phyloP scores from a whole-genome alignment of 2,888 invertebrate genomes.

The Drosophila peninsularis region DNA sequence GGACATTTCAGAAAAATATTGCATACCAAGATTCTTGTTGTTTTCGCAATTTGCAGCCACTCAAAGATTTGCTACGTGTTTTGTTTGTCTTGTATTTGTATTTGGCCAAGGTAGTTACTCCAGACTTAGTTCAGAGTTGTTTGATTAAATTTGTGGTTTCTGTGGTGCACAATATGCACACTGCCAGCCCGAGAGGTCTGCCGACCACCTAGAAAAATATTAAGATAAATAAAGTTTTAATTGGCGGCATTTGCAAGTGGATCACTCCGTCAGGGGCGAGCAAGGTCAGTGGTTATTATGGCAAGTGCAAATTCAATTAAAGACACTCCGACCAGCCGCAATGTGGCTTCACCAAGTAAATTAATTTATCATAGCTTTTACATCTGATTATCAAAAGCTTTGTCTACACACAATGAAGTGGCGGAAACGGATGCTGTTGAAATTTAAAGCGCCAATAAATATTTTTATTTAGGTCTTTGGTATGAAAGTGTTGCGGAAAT shows the following conservation, averaged over 20 bases:
- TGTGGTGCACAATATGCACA: slow-evolving; percentile 30
- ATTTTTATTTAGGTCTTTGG: neutral
- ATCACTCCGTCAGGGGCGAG: neutral
- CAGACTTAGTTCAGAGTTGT: slow-evolving; percentile 47
- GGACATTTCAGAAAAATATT: slow-evolving; percentile 51
- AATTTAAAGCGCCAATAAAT: slow-evolving; percentile 12
- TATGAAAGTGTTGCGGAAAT: neutral
- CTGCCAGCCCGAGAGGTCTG: slow-evolving; percentile 7
- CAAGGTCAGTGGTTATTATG: slow-evolving; percentile 18
- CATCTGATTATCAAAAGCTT: slow-evolving; percentile 27
- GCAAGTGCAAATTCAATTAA: slow-evolving; percentile 52
- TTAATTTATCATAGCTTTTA: slow-evolving; percentile 1
- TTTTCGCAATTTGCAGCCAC: slow-evolving; percentile 52
- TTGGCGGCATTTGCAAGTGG: slow-evolving; percentile 52
- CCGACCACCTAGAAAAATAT: slow-evolving; percentile 19
- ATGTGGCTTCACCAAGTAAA: slow-evolving; percentile 9
- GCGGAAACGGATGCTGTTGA: slow-evolving; percentile 38
- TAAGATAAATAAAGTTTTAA: slow-evolving; percentile 70
- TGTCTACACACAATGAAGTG: neutral
- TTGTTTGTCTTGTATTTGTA: slow-evolving; percentile 17
- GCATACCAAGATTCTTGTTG: slow-evolving; percentile 55
- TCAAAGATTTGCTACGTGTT: slow-evolving; percentile 48
- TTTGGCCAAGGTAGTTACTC: slow-evolving; percentile 36
- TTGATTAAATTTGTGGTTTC: slow-evolving; percentile 70
- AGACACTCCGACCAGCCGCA: slow-evolving; percentile 15